Base-by-base conservation (phyloP, 2,797 vertebrate genomes). In the Chloroceryle amazona region DNA sequence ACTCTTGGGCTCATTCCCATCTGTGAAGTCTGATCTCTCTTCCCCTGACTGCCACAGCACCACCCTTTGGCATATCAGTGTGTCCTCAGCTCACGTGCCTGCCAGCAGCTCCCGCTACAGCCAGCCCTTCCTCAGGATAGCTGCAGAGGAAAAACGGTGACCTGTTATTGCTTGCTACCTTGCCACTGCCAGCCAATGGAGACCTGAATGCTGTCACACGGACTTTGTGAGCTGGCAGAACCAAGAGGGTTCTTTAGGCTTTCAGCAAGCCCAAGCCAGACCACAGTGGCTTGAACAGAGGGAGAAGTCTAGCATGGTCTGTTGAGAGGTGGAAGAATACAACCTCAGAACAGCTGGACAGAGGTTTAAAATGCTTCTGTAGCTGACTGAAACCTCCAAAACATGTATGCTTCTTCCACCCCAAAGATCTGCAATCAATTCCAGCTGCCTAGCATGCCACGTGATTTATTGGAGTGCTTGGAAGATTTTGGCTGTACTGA, bases 401-500 rank as follows among this genome's bases (percentile, higher is more conserved):
- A 90, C 7, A 0, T 63, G 72, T 92, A 51, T 65, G 67, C 68
- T 68, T 94, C 35, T 87, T 90, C 84, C 73, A 78, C 23, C 47
- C 86, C 19, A 47, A 91, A 93, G 62, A 62, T 95, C 58, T 5
- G 0, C 68, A 96, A 96, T 97, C 81, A 63, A 1, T 95, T 94
- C 92, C 95, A 97, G 93, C 94, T 97, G 97, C 84, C 33, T 79
- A 37, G 88, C 2, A 0, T 35, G 66, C 84, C 3, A 5, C 0
- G 0, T 94, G 92, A 93, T 95, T 96, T 97, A 96, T 49, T 93
- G 51, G 82, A 13, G 6, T 44, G 94, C 80, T 72, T 95, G 96
- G 42, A 83, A 83, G 79, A 13, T 73, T 94, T 93, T 96, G 93
- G 84, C 96, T 93, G 79, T 79, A 81, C 65, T 81, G 84, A 95